Conservation (phyloP, 2,797 vertebrate genomes). For the Rhinella marina region DNA sequence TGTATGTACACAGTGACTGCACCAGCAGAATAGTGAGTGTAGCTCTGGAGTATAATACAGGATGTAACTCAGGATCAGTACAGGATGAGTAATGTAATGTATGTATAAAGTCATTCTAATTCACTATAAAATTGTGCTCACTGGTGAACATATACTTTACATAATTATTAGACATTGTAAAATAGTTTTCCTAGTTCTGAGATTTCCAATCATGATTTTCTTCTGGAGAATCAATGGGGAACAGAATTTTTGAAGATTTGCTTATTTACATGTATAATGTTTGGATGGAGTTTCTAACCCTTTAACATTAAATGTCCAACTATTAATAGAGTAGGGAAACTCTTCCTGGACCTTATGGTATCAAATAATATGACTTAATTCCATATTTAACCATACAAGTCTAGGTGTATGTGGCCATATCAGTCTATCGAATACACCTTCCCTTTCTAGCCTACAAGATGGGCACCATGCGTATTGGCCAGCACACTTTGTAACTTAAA, state of each 20-base stretch:
- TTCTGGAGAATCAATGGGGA: not conserved
- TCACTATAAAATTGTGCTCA: not conserved
- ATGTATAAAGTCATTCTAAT: no score
- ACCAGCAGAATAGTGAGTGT: conserved; percentile 23
- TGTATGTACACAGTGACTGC: conserved; percentile 1
- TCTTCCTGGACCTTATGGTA: not conserved
- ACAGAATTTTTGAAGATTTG: not conserved
- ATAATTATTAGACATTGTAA: not conserved
- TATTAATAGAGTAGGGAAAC: not conserved
- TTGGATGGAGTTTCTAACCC: not conserved
- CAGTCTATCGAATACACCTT: not conserved
- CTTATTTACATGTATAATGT: not conserved
- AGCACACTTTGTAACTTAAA: not conserved
- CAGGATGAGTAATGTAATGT: not conserved
- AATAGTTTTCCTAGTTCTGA: not conserved
- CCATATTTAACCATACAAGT: not conserved
- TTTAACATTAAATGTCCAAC: not conserved
- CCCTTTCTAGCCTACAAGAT: not conserved
- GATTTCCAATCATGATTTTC: not conserved
- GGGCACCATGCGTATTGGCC: not conserved
- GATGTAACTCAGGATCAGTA: not conserved
- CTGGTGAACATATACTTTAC: not conserved
- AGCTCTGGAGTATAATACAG: no score
- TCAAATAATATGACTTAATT: not conserved
- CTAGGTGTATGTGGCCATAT: not conserved